Evolutionary conservation across 2,797 vertebrate species (phyloP).

Genomic region (Sparidentex hasta): DNA sequence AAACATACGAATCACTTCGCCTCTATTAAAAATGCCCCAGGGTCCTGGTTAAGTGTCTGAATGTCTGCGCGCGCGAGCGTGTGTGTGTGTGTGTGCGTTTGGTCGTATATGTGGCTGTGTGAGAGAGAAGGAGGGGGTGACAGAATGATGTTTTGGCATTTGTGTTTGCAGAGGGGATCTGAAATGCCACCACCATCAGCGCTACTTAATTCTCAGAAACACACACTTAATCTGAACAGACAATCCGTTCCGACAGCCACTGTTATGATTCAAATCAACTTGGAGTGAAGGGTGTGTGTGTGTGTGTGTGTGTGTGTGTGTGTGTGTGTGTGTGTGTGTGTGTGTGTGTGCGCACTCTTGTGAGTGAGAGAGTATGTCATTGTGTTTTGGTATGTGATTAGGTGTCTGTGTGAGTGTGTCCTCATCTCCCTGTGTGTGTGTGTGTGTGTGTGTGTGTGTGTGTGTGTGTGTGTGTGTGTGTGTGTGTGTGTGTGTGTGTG

Average conservation of each 20-base stretch:
- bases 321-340: slow-evolving; percentile 62
- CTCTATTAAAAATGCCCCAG: slow-evolving; percentile 83
- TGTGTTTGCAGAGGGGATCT: slow-evolving; percentile 78
- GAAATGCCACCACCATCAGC: slow-evolving; percentile 86
- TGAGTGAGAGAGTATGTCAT: slow-evolving; percentile 84
- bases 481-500: slow-evolving; percentile 60
- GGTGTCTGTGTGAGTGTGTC: slow-evolving; percentile 60
- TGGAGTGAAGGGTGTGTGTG: slow-evolving; percentile 78
- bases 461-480: slow-evolving; percentile 67
- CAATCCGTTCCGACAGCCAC: slow-evolving; percentile 83
- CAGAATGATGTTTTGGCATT: slow-evolving; percentile 83
- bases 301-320: slow-evolving; percentile 56
- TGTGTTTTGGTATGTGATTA: slow-evolving; percentile 86
- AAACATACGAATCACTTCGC: slow-evolving; percentile 82
- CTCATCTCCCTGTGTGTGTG: slow-evolving; percentile 41
- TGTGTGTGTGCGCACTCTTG: slow-evolving; percentile 54
- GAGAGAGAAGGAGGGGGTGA: slow-evolving; percentile 59
- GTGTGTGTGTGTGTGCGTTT: slow-evolving; percentile 43
- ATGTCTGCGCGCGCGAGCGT: slow-evolving; percentile 38
- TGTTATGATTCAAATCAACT: slow-evolving; percentile 85
- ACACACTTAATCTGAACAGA: slow-evolving; percentile 84
- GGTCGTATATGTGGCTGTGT: slow-evolving; percentile 55
- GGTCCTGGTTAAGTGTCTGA: slow-evolving; percentile 67
- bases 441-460: slow-evolving; percentile 67
- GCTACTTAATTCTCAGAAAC: slow-evolving; percentile 83